phyloP scores from a whole-genome alignment of 1,140 invertebrate species.

The Lordiphosa stackelbergi region DNA sequence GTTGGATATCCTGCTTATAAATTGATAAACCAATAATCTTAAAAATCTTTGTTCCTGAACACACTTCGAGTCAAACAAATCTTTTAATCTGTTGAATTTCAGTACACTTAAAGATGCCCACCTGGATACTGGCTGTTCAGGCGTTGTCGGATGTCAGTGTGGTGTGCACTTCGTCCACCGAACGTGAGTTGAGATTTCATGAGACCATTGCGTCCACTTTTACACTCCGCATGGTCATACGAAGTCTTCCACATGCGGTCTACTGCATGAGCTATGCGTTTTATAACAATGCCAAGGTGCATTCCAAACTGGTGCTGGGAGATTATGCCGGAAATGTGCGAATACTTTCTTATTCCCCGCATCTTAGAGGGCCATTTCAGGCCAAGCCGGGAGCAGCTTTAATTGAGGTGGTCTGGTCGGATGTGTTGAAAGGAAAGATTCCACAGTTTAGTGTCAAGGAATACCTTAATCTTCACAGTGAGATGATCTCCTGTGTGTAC shows the following conservation, averaged over 20 bases:
- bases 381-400: slow-evolving; percentile 80
- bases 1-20: no score
- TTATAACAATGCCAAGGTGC: slow-evolving; percentile 78
- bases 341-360: slow-evolving; percentile 80
- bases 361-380: slow-evolving; percentile 82
- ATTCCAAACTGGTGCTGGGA: slow-evolving; percentile 82
- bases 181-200: slow-evolving; percentile 84
- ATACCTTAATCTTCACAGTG: slow-evolving; percentile 80
- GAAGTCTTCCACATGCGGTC: slow-evolving; percentile 79
- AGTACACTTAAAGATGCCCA: slow-evolving; percentile 79
- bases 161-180: slow-evolving; percentile 82
- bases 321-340: slow-evolving; percentile 83
- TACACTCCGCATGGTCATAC: slow-evolving; percentile 81
- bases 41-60: no score
- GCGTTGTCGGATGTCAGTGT: slow-evolving; percentile 84
- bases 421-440: slow-evolving; percentile 78
- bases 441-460: slow-evolving; percentile 78
- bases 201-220: slow-evolving; percentile 84
- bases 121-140: slow-evolving; percentile 83
- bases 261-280: slow-evolving; percentile 82
- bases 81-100: slow-evolving; percentile 48
- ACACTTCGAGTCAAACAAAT: no score
- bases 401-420: slow-evolving; percentile 79
- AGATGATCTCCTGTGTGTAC: slow-evolving; percentile 82
- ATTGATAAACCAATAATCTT: no score